Evolutionary conservation across 2,797 vertebrate genomes (phyloP).

Genomic region (Tapera naevia): DNA sequence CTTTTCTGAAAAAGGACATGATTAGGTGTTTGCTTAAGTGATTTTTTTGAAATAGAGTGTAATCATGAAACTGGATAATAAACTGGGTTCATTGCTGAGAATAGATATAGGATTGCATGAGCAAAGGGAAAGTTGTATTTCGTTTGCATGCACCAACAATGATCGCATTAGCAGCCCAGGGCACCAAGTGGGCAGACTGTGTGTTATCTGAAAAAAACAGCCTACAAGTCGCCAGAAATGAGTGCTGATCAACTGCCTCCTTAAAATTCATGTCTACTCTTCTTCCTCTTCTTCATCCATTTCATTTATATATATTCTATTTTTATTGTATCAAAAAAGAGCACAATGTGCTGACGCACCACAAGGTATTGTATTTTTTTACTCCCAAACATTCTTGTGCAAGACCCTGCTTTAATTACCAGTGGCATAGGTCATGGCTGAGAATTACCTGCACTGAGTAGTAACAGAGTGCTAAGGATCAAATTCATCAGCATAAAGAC

Average conservation of each 20-base stretch:
- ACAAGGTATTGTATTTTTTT: background rate
- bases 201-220: background rate
- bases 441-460: background rate
- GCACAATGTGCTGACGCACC: background rate
- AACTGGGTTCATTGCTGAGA: background rate
- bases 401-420: background rate
- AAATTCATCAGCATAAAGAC: background rate
- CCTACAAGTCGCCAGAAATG: background rate
- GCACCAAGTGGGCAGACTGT: background rate
- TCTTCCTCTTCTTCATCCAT: background rate
- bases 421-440: background rate
- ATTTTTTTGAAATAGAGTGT: background rate
- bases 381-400: background rate
- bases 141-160: background rate
- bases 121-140: background rate
- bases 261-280: background rate
- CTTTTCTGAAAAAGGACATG: background rate
- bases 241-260: background rate
- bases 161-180: background rate
- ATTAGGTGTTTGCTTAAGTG: background rate
- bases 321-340: background rate
- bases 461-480: background rate
- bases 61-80: constrained; percentile 57
- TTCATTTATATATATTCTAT: background rate
- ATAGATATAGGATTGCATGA: background rate